Evolutionary conservation across 2,888 invertebrate genomes (phyloP), one percentile per base, ranked within the genome.

Genomic region (Lithophane ornitopus): DNA sequence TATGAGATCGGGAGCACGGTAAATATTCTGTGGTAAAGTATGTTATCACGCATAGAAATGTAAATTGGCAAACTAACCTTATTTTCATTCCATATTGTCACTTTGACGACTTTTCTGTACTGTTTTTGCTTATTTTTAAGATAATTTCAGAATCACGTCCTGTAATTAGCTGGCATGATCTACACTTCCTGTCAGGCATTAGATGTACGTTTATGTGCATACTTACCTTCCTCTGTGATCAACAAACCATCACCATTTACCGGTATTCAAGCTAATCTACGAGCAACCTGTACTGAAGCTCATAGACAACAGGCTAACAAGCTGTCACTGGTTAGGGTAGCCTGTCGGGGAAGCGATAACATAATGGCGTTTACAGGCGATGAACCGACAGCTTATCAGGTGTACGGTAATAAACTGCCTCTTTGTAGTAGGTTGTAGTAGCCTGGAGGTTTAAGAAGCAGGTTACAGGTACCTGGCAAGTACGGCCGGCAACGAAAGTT

Each of bases 321-420:
- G 70, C 74, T 78, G 62, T 74, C 79, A 70, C 9, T 49, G 19
- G 68, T 68, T 56, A 78, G 16, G 75, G 22, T 46, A 71, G 26
- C 12, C 44, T 63, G 59, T 58, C 44, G 1, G 54, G 19, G 1
- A 74, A 49, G 68, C 62, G 79, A 78, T 83, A 74, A 71, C 63
- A 61, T 74, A 82, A 49, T 82, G 70, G 70, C 83, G 19, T 74
- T 70, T 56, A 74, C 54, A 70, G 56, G 68, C 79, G 56, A 68
- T 63, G n/a, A 34, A 56, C 58, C 9, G 62, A 34, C 78, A 28
- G 73, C 52, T 82, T 81, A 82, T 70, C 78, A 59, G 28, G 44
- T 16, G 28, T 14, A 34, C 44, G 44, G 46, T 73, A 66, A 56
- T 74, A 63, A 19, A 63, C 28, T 39, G 2, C 1, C 22, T 7